Base-by-base conservation (phyloP, 2,888 invertebrate genomes). In the Mesorhabditis spiculigera region DNA sequence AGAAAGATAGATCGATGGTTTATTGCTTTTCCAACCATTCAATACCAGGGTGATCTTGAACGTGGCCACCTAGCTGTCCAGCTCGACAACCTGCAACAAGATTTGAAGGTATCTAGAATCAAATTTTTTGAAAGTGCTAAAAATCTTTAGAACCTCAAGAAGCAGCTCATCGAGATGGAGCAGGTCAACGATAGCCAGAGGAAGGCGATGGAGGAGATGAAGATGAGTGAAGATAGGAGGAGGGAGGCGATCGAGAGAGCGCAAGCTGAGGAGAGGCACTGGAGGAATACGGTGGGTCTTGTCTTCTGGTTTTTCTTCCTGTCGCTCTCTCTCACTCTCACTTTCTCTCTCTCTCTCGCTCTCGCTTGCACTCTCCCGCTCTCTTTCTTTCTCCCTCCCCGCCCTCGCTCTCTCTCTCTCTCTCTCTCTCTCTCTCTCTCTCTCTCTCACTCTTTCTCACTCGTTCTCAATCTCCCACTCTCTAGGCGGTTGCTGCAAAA, bases 251-350 rank as follows among this genome's bases (percentile, higher is more conserved):
- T 77, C 50, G 77, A 76, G 61, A 75, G 76, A 58, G 61, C 75
- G 44, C 70, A 74, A 64, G 63, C 44, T 4, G 74, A 77, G 16
- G 76, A 78, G 16, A 64, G 73, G 42, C 75, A 73, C 1, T 75
- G 75, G 78, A 73, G 77, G 63, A 68, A 73, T n/a, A 76, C 76
- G 43, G 73, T 75, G 8, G 58, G n/a, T 50, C 58, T 50, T 50
- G n/a, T n/a, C 3, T 50, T 13, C 58, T 50, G 58, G 58, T 28
- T 28, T 28, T 28, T 28, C 28, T 28, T 28, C 3, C 28, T 28
- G 1, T 28, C 28, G 3, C 1, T 28, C 28, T 28, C 28, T 1
- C 28, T 3, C 28, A 3, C 28, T 28, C 28, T 28, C 1, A 1
- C 28, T 28, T 3, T 28, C 28, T 28, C 28, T 1, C 28, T 28